A percentile compares a stretch with the other conserved stretches of the same genome.
These are phyloP conservation scores for Xestia c-nigrum DNA, from an alignment of 2,888 invertebrate genomes.

Conservation along the genomic window DNA sequence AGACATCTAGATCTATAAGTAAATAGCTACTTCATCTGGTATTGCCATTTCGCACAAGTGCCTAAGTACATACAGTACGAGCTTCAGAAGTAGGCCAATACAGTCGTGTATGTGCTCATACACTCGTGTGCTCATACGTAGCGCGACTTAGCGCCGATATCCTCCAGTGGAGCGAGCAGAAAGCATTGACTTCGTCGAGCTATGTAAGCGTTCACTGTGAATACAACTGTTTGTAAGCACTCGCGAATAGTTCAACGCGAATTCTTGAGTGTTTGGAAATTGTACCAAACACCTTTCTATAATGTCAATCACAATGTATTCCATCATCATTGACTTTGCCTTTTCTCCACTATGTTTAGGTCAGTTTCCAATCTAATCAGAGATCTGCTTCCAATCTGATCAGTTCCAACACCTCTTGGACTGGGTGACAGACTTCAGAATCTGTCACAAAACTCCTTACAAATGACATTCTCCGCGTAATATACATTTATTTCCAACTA, in stretches of 20 bases:
- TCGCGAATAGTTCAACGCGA: not conserved
- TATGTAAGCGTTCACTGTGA: conserved; percentile 28
- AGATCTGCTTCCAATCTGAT: not conserved
- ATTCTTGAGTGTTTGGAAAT: not conserved
- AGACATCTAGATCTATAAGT: not conserved
- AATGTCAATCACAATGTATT: not conserved
- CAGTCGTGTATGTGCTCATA: not conserved
- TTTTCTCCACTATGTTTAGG: not conserved
- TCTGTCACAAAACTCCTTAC: not conserved
- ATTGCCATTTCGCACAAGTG: not conserved
- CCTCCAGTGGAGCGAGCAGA: conserved; percentile 8
- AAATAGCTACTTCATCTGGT: not conserved
- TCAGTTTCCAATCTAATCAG: not conserved
- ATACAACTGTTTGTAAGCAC: conserved; percentile 2
- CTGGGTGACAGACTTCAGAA: not conserved
- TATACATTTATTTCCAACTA: not conserved
- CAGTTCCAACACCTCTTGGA: not conserved
- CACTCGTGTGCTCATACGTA: not conserved
- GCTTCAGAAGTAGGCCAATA: conserved; percentile 29
- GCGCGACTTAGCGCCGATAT: conserved; percentile 12
- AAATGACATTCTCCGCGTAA: not conserved
- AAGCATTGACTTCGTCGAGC: conserved; percentile 17
- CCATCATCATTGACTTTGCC: not conserved
- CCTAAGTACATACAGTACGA: conserved; percentile 2
- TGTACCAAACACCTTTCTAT: not conserved